A percentile compares a stretch with the other conserved stretches of the same genome.
Evolutionary conservation across 2,888 invertebrate species (phyloP).

Genomic region (Opisthograptis luteolata): DNA sequence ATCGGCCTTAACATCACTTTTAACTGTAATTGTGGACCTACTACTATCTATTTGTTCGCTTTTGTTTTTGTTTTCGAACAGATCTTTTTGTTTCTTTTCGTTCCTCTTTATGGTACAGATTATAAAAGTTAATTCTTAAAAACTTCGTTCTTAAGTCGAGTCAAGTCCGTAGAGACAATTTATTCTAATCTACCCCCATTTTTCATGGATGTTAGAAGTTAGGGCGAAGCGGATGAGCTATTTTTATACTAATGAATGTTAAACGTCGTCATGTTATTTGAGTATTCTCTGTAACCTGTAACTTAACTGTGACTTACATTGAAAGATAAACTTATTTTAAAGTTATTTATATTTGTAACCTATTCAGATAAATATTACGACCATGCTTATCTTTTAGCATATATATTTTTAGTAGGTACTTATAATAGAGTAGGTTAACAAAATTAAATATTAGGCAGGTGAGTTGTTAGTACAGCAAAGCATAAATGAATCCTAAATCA

Average conservation of each 20-base stretch:
- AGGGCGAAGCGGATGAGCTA: conserved; percentile 83
- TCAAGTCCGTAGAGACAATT: background rate
- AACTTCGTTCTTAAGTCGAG: background rate
- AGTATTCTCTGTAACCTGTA: conserved; percentile 54
- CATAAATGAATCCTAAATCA: conserved; percentile 45
- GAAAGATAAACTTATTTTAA: conserved; percentile 11
- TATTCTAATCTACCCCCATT: conserved; percentile 22
- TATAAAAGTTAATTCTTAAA: too few species aligned
- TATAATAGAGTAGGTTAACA: background rate
- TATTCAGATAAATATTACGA: background rate
- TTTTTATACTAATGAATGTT: conserved; percentile 58
- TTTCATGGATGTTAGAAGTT: conserved; percentile 70
- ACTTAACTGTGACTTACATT: conserved; percentile 34
- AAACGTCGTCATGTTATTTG: conserved; percentile 58
- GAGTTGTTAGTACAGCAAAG: conserved; percentile 66
- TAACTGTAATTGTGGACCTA: too few species aligned
- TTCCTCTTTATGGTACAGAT: too few species aligned
- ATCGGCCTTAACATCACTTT: too few species aligned
- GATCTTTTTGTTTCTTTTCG: too few species aligned
- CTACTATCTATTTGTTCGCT: too few species aligned
- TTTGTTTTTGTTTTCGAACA: too few species aligned
- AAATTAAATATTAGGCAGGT: conserved; percentile 19
- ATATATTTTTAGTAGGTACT: conserved; percentile 1
- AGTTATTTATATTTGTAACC: conserved; percentile 1
- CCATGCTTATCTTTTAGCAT: too few species aligned